phyloP scores from a whole-genome alignment of 2,797 vertebrate species.

The Aldrovandia affinis region DNA sequence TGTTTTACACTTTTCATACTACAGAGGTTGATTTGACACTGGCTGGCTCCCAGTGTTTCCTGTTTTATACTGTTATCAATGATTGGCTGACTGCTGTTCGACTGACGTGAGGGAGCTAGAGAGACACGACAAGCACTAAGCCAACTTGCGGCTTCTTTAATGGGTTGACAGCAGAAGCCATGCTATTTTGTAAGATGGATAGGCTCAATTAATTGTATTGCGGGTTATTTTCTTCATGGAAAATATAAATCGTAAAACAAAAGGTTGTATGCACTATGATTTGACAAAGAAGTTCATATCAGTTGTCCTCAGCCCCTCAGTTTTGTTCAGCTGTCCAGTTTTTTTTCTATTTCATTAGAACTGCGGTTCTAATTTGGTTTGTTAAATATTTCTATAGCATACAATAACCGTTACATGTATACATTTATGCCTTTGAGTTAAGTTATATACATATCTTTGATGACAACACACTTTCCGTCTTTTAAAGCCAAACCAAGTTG shows the following conservation, averaged over 20 bases:
- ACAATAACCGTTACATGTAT: neutral
- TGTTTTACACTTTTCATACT: neutral
- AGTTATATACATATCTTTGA: neutral
- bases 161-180: no score
- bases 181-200: no score
- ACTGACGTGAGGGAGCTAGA: neutral
- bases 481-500: neutral
- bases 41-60: neutral
- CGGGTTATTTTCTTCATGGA: neutral
- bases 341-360: no score
- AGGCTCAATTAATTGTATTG: neutral
- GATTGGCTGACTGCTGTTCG: neutral
- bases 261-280: neutral
- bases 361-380: neutral
- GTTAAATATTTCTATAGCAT: neutral
- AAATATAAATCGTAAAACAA: neutral
- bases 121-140: neutral
- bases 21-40: neutral
- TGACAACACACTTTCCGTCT: neutral
- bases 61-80: neutral
- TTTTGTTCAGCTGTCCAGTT: neutral
- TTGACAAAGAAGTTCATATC: neutral
- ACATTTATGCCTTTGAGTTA: neutral
- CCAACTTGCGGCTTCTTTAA: neutral
- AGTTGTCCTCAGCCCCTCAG: neutral